Percentiles rank a stretch among this genome's conserved stretches.
These are phyloP conservation scores for Dendropsophus ebraccatus DNA, from an alignment of 2,113 vertebrate species.

Conservation along the genomic window DNA sequence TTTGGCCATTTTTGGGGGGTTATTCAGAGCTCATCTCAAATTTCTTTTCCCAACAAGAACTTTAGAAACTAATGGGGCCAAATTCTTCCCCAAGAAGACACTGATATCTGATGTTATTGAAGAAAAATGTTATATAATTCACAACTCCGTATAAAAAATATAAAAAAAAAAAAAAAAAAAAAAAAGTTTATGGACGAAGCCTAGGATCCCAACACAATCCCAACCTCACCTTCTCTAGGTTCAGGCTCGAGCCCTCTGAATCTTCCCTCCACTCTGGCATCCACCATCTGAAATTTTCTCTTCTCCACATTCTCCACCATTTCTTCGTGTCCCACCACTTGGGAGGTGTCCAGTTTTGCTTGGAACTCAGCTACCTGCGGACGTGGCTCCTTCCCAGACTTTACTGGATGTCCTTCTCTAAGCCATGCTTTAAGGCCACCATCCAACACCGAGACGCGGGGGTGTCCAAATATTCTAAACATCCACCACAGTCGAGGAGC, in stretches of 20 bases:
- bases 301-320: constrained; percentile 82
- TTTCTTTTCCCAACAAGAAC: no score
- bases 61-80: no score
- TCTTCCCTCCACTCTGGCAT: constrained; percentile 81
- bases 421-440: constrained; percentile 89
- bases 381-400: constrained; percentile 69
- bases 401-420: constrained; percentile 73
- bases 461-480: constrained; percentile 91
- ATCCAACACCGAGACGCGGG: constrained; percentile 84
- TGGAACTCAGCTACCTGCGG: constrained; percentile 72
- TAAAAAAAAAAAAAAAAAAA: no score
- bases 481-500: constrained; percentile 96
- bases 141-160: no score
- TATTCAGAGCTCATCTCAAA: no score
- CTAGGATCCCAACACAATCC: neutral
- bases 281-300: constrained; percentile 81
- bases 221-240: constrained; percentile 83
- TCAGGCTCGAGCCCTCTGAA: constrained; percentile 89
- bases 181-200: no score
- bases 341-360: constrained; percentile 71
- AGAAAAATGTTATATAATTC: no score
- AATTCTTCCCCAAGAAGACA: no score
- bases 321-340: constrained; percentile 85
- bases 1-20: no score
- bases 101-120: neutral